Percentiles rank a stretch among this genome's conserved stretches.
Evolutionary conservation across 2,797 vertebrate species (phyloP).

Genomic region (Alcedo atthis): DNA sequence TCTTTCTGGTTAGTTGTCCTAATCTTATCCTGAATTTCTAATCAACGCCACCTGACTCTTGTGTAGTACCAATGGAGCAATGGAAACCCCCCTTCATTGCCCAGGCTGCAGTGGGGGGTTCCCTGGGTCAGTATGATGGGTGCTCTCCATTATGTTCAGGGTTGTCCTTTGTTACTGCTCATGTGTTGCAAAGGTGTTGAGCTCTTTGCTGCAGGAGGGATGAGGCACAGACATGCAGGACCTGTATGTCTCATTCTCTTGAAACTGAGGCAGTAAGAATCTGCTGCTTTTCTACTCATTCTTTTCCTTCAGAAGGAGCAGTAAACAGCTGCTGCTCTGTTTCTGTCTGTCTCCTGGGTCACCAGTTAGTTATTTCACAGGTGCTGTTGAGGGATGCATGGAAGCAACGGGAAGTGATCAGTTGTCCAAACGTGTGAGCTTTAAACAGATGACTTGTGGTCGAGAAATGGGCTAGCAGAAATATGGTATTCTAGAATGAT

Average conservation of each 20-base stretch:
- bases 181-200: neutral
- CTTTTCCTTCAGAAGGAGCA: neutral
- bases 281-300: neutral
- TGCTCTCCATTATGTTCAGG: accelerated
- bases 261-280: neutral
- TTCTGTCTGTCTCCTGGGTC: neutral
- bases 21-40: neutral
- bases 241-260: neutral
- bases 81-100: neutral
- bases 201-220: neutral
- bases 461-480: neutral
- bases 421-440: neutral
- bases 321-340: accelerated
- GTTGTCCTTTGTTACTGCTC: neutral
- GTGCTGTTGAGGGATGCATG: neutral
- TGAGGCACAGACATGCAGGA: neutral
- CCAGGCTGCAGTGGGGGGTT: neutral
- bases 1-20: neutral
- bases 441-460: neutral
- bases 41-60: accelerated
- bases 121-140: accelerated
- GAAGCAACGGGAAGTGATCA: neutral
- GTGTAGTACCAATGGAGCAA: neutral
- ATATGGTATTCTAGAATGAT: neutral
- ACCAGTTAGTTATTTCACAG: neutral